A percentile compares a stretch with the other conserved stretches of the same genome.
phyloP scores from a whole-genome alignment of 2,888 invertebrate species.

The Dicyrtoma fusca region DNA sequence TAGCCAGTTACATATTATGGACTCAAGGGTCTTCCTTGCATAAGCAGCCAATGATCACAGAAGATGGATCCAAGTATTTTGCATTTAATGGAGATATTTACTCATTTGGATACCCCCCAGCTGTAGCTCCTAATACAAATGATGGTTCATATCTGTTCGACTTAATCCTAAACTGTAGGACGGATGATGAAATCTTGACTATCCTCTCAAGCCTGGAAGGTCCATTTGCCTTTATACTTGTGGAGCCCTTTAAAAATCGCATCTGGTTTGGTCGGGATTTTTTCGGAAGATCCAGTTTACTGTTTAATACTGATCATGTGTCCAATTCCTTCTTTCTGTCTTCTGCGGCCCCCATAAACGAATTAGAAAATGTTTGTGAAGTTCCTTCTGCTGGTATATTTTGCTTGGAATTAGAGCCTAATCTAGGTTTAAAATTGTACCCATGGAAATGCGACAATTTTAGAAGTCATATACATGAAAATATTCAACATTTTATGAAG shows the following conservation, averaged over 20 bases:
- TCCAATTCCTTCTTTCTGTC: constrained; percentile 53
- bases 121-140: constrained; percentile 48
- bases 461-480: constrained; percentile 19
- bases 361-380: constrained; percentile 56
- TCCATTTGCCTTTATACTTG: constrained; percentile 82
- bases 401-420: constrained; percentile 53
- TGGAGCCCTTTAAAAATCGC: constrained; percentile 64
- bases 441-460: constrained; percentile 25
- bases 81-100: constrained; percentile 92
- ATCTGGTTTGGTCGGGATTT: constrained; percentile 84
- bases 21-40: constrained; percentile 73
- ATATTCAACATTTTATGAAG: constrained; percentile 11
- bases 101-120: constrained; percentile 58
- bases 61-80: constrained; percentile 67
- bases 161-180: constrained; percentile 30
- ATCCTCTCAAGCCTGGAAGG: constrained; percentile 70
- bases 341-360: constrained; percentile 56
- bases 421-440: constrained; percentile 36
- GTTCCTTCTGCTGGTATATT: constrained; percentile 61
- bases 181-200: constrained; percentile 58
- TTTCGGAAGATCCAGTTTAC: constrained; percentile 82
- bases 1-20: constrained; percentile 71
- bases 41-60: constrained; percentile 70
- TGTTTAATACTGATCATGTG: constrained; percentile 59
- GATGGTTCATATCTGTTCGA: constrained; percentile 44